These are phyloP conservation scores for Stratiolaelaps scimitus DNA, from an alignment of 1,140 invertebrate species.

Conservation along the genomic window DNA sequence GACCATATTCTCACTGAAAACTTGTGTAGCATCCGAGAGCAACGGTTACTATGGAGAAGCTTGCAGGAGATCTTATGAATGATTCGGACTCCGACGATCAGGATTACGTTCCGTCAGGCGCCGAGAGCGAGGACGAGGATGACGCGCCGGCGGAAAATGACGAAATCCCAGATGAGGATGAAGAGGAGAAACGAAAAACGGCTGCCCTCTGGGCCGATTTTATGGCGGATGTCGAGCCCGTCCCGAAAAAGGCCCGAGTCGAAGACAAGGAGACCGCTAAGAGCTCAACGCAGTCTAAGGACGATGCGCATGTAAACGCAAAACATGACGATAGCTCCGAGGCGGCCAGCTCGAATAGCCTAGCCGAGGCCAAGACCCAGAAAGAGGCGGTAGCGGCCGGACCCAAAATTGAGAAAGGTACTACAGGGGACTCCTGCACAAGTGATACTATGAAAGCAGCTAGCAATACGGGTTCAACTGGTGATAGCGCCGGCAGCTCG, in stretches of 20 bases:
- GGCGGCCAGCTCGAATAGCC: too few species aligned
- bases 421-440: too few species aligned
- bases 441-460: too few species aligned
- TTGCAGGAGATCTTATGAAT: constrained; percentile 7
- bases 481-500: neutral
- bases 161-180: constrained; percentile 3
- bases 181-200: neutral
- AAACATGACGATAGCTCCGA: too few species aligned
- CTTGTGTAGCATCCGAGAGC: neutral
- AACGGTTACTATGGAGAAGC: constrained; percentile 1
- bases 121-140: neutral
- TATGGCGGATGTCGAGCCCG: constrained; percentile 20
- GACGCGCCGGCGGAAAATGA: neutral
- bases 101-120: constrained; percentile 18
- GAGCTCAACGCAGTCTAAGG: neutral
- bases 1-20: too few species aligned
- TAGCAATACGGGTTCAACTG: too few species aligned
- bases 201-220: constrained; percentile 22
- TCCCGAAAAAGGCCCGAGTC: constrained; percentile 1
- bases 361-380: too few species aligned
- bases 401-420: too few species aligned
- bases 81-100: constrained; percentile 25
- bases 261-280: neutral
- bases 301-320: too few species aligned
- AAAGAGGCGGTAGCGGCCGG: too few species aligned